A percentile compares a stretch with the other conserved stretches of the same genome.
These are phyloP conservation scores for Ommatoiulus sabulosus DNA, from an alignment of 2,888 invertebrate genomes.

Conservation along the genomic window DNA sequence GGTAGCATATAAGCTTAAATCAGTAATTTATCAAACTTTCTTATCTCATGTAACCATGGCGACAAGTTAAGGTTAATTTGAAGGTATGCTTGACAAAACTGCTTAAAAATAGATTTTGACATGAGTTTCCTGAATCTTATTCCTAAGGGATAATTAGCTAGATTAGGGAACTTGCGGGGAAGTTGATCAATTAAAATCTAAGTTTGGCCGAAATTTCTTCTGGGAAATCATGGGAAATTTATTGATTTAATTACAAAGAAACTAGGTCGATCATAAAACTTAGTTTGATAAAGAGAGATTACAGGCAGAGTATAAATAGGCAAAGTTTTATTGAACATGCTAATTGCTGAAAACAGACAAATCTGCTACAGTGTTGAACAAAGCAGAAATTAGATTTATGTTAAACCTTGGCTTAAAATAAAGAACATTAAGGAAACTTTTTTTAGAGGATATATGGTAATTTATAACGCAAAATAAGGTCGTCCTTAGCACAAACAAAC, in stretches of 20 bases:
- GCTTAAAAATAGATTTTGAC: too few relatives aligned
- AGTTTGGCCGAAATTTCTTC: background rate
- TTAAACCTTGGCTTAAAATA: too few relatives aligned
- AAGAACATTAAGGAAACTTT: too few relatives aligned
- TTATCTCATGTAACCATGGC: background rate
- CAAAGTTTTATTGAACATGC: too few relatives aligned
- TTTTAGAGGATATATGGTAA: too few relatives aligned
- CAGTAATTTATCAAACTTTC: background rate
- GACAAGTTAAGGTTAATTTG: background rate
- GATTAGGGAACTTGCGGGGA: background rate
- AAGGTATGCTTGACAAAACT: background rate
- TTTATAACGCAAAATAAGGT: too few relatives aligned
- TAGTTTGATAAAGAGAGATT: background rate
- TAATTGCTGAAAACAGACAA: too few relatives aligned
- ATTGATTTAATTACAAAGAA: background rate
- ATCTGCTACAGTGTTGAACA: too few relatives aligned
- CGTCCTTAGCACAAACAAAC: too few relatives aligned
- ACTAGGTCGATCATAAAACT: background rate
- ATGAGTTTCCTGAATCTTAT: background rate
- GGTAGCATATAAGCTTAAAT: background rate
- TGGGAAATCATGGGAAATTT: background rate
- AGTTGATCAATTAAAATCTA: background rate
- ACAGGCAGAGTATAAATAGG: too few relatives aligned
- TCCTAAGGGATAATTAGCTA: background rate
- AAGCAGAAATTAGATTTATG: too few relatives aligned